Base-by-base conservation (phyloP, 2,113 vertebrate species). In the Festucalex cinctus region DNA sequence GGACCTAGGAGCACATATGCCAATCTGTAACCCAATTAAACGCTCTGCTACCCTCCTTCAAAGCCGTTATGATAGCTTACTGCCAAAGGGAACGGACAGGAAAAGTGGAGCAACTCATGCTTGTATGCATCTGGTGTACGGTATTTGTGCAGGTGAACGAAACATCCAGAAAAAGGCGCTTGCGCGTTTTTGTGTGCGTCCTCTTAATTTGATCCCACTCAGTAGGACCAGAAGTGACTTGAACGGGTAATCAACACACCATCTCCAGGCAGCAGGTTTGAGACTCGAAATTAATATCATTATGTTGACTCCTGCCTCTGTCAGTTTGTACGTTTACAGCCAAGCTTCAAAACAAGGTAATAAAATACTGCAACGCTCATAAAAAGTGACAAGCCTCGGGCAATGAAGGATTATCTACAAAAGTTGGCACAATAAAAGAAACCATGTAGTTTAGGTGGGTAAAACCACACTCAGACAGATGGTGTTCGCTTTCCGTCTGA, bases 1-100 rank as follows among this genome's bases (percentile, higher is more conserved):
- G 74, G 84, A 90, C 85, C 86, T 81, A 64, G 64, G 76, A 84
- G 80, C 76, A 78, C 78, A 80, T 83, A 88, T 69, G 71, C 73
- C 80, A 81, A 89, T 86, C 81, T 84, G 85, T 84, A 87, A 83
- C 85, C 89, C 81, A 89, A 88, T 91, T 91, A 90, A 89, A 86
- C 65, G 84, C 85, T 84, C 78, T n/a, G 75, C 82, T 87, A 85
- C 79, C 72, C 85, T 76, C 80, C 85, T 91, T 90, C 88, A 91
- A 90, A 90, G 86, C 78, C 60, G 66, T 81, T 87, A 78, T 79
- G 80, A 88, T 87, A 89, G 88, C 90, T 88, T 84, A 83, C 74
- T 70, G 88, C 88, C 80, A 24, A 88, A 69, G 79, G 84, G 84
- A 88, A 83, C 74, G 77, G 83, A 90, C 88, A 81, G 78, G 76